Evolutionary conservation across 2,888 invertebrate genomes (phyloP).

Genomic region (Xestia xanthographa): DNA sequence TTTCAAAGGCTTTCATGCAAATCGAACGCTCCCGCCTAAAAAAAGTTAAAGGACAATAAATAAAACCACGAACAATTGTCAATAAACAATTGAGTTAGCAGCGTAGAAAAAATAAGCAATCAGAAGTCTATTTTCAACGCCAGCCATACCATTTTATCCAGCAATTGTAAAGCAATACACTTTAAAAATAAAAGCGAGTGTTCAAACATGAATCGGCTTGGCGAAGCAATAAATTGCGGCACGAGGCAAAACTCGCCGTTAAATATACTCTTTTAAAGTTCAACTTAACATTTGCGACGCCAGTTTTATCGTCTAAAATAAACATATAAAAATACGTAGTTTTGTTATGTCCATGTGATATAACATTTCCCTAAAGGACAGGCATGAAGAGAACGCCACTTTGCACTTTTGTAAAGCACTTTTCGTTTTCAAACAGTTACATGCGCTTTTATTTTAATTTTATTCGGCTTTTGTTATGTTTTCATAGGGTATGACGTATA

Average conservation of each 20-base stretch:
- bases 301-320: conserved; percentile 72
- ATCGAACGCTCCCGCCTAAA: conserved; percentile 16
- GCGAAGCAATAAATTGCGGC: conserved; percentile 72
- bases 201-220: conserved; percentile 72
- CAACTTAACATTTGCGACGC: conserved; percentile 70
- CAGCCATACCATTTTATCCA: conserved; percentile 62
- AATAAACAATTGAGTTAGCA: conserved; percentile 59
- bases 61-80: conserved; percentile 52
- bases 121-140: conserved; percentile 60
- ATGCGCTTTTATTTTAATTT: conserved; percentile 39
- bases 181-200: conserved; percentile 72
- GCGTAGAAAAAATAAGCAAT: conserved; percentile 59
- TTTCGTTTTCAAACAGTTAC: conserved; percentile 56
- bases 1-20: conserved; percentile 40
- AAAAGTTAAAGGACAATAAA: conserved; percentile 51
- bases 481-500: not conserved
- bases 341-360: conserved; percentile 66
- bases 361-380: conserved; percentile 70
- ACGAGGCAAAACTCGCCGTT: conserved; percentile 69
- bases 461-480: conserved; percentile 12
- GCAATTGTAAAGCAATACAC: conserved; percentile 69
- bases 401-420: conserved; percentile 62
- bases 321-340: conserved; percentile 67
- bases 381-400: conserved; percentile 63
- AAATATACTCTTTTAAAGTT: conserved; percentile 73